These are phyloP conservation scores for Lithobius niger DNA, from an alignment of 1,140 invertebrate species.

Conservation along the genomic window DNA sequence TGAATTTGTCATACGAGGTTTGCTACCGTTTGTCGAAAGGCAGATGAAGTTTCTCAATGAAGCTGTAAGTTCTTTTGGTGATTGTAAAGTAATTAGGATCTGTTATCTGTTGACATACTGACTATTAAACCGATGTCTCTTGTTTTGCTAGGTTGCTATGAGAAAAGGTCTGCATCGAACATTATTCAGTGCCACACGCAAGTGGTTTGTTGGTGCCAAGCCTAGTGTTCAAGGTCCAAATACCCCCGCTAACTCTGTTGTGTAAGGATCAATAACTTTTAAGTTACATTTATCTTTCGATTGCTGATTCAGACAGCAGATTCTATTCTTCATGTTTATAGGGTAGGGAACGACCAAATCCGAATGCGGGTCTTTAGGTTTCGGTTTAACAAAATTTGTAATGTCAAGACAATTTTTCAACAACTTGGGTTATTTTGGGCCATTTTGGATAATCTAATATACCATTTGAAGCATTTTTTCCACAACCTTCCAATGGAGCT, in stretches of 20 bases:
- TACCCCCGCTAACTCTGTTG: slow-evolving; percentile 54
- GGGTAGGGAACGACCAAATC: no score
- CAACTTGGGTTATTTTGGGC: no score
- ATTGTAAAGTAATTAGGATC: slow-evolving; percentile 4
- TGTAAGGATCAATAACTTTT: slow-evolving; percentile 59
- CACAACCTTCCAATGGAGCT: no score
- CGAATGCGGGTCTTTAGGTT: no score
- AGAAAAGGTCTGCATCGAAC: slow-evolving; percentile 85
- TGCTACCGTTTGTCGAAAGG: slow-evolving; percentile 80
- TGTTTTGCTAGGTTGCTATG: slow-evolving; percentile 40
- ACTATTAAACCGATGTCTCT: no score
- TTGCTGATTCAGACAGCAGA: background rate
- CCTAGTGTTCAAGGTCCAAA: slow-evolving; percentile 46
- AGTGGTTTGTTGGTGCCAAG: slow-evolving; percentile 86
- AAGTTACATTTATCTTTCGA: slow-evolving; percentile 24
- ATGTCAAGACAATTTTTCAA: no score
- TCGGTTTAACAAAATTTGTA: no score
- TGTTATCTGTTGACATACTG: slow-evolving; percentile 8
- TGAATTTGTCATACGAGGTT: slow-evolving; percentile 71
- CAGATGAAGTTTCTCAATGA: slow-evolving; percentile 71
- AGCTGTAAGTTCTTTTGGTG: slow-evolving; percentile 31
- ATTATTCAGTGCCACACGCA: slow-evolving; percentile 79
- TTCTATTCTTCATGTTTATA: no score
- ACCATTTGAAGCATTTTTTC: no score
- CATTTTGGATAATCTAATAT: no score